phyloP scores from a whole-genome alignment of 1,140 invertebrate species.

The Orchestia grillus region DNA sequence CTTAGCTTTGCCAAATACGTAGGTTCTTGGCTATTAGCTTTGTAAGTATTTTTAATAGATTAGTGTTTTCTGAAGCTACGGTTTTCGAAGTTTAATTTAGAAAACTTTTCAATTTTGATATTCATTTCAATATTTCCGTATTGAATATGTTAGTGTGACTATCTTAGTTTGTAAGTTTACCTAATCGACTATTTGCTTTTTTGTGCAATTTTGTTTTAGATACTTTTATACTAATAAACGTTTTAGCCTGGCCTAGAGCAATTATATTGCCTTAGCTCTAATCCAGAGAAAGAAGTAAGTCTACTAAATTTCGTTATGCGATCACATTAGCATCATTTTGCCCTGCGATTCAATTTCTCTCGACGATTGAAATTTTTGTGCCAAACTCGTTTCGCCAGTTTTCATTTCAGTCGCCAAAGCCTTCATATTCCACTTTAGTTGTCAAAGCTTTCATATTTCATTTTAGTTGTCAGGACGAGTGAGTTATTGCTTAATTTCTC shows the following conservation, averaged over 20 bases:
- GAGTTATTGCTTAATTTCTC: neutral
- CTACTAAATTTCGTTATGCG: neutral
- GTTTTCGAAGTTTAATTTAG: neutral
- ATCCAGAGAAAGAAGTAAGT: neutral
- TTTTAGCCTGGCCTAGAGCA: neutral
- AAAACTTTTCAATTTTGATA: neutral
- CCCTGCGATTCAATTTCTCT: neutral
- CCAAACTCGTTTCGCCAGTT: neutral
- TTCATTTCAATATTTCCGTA: neutral
- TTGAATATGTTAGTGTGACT: neutral
- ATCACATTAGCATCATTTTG: neutral
- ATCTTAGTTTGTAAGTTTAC: neutral
- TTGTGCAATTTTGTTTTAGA: neutral
- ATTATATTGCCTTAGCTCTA: neutral
- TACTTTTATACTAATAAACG: neutral
- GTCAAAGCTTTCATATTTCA: neutral
- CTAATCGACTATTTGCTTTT: neutral
- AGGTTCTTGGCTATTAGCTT: neutral
- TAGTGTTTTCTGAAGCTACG: neutral
- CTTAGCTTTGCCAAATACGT: neutral
- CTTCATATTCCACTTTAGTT: too few relatives aligned
- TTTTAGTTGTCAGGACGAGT: neutral
- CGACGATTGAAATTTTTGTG: neutral
- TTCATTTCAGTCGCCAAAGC: neutral
- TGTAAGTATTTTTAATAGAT: neutral